These are phyloP conservation scores for Tigriopus japonicus DNA, from an alignment of 1,140 invertebrate genomes.

Conservation along the genomic window DNA sequence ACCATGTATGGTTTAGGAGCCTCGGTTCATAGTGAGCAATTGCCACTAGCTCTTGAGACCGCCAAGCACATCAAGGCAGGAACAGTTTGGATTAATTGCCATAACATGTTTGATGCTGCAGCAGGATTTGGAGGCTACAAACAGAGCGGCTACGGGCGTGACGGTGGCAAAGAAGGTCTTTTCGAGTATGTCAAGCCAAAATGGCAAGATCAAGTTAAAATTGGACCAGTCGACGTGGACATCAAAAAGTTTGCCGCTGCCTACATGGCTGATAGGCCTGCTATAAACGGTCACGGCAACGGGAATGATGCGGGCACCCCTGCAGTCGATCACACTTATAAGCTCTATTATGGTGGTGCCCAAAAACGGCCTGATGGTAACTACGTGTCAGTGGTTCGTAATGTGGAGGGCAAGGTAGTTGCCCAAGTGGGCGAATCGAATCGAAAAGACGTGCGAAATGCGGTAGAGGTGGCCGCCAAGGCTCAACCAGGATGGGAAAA, in stretches of 20 bases:
- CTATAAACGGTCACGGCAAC: conserved; percentile 2
- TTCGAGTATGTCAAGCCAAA: conserved; percentile 20
- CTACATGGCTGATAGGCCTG: conserved; percentile 17
- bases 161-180: conserved; percentile 25
- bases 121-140: conserved; percentile 31
- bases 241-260: conserved; percentile 17
- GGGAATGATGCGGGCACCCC: background rate
- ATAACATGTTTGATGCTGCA: conserved; percentile 33
- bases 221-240: conserved; percentile 15
- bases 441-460: conserved; percentile 32
- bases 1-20: conserved; percentile 30
- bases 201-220: conserved; percentile 16
- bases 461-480: conserved; percentile 29
- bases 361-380: conserved; percentile 33
- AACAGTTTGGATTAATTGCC: conserved; percentile 37
- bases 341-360: conserved; percentile 32
- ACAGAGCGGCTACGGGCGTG: conserved; percentile 29
- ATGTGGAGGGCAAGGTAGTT: conserved; percentile 23
- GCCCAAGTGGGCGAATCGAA: conserved; percentile 29
- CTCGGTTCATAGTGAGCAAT: conserved; percentile 37
- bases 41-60: conserved; percentile 34
- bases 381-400: conserved; percentile 23
- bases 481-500: conserved; percentile 28
- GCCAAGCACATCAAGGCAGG: conserved; percentile 31
- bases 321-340: conserved; percentile 30